Conservation (phyloP, 2,888 invertebrate genomes). For the Exocentrus adspersus region DNA sequence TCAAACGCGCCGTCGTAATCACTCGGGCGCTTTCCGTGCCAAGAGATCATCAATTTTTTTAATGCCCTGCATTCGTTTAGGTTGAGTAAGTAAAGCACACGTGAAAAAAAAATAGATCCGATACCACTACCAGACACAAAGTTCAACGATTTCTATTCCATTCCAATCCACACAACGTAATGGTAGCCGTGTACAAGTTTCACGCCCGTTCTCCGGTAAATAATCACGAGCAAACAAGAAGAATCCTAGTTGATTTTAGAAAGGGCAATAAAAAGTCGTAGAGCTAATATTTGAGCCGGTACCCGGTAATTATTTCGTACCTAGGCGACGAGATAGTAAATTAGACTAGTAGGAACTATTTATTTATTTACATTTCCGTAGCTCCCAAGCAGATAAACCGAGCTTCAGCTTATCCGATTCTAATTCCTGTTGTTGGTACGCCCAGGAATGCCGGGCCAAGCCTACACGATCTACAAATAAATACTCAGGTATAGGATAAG, state of each 20-base stretch:
- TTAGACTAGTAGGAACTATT: conserved; percentile 20
- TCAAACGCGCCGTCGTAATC: no score
- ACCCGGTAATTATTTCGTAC: conserved; percentile 21
- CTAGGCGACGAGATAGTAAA: conserved; percentile 8
- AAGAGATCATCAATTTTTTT: no score
- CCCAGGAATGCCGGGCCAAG: no score
- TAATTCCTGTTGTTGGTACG: conserved; percentile 25
- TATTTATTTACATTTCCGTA: no score
- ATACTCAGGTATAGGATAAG: no score
- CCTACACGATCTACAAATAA: no score
- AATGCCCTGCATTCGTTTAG: no score
- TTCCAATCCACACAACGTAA: no score
- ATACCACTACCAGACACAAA: not conserved
- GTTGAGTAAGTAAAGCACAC: no score
- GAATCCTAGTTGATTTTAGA: conserved; percentile 20
- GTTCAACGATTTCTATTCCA: not conserved
- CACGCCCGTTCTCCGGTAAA: conserved; percentile 17
- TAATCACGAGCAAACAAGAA: conserved; percentile 17
- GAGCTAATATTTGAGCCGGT: conserved; percentile 20
- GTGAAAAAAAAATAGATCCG: not conserved
- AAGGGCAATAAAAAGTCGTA: conserved; percentile 22
- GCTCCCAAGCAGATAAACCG: conserved; percentile 11
- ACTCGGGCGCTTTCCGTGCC: no score
- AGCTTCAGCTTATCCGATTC: conserved; percentile 19
- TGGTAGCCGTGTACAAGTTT: conserved; percentile 5